These are phyloP conservation scores for Trichopria drosophilae DNA, from an alignment of 2,888 invertebrate species.

Conservation along the genomic window DNA sequence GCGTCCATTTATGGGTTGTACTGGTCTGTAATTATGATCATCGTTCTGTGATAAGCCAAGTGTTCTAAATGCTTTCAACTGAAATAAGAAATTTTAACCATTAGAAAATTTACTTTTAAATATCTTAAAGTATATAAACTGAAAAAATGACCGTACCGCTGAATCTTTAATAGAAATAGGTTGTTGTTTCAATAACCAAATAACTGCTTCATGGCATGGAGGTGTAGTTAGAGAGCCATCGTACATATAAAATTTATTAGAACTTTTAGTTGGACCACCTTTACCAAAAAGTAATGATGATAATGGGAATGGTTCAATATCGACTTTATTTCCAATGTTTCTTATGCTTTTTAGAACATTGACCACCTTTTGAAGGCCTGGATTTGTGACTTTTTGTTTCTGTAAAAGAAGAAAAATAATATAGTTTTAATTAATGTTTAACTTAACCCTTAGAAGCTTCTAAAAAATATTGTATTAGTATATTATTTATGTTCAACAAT, in stretches of 20 bases:
- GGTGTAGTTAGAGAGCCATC: background rate
- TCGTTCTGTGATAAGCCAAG: constrained; percentile 11
- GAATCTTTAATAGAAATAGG: no score
- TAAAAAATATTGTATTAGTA: no score
- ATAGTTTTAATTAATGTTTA: no score
- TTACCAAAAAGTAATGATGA: background rate
- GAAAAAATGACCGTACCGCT: no score
- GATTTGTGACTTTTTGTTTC: no score
- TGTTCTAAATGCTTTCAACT: constrained; percentile 30
- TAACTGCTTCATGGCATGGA: background rate
- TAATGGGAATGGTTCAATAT: background rate
- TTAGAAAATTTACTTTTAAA: background rate
- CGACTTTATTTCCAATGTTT: background rate
- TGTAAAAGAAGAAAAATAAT: no score
- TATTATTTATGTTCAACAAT: no score
- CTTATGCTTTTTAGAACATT: no score
- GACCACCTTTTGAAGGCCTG: no score
- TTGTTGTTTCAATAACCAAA: background rate
- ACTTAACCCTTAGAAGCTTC: no score
- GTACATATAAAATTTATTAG: background rate
- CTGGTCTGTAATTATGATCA: constrained; percentile 24
- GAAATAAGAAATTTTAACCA: background rate
- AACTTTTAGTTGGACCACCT: no score
- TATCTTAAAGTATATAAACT: background rate
- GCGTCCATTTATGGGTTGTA: constrained; percentile 26